Conservation (phyloP, 2,797 vertebrate genomes). For the Pachyuromys duprasi region DNA sequence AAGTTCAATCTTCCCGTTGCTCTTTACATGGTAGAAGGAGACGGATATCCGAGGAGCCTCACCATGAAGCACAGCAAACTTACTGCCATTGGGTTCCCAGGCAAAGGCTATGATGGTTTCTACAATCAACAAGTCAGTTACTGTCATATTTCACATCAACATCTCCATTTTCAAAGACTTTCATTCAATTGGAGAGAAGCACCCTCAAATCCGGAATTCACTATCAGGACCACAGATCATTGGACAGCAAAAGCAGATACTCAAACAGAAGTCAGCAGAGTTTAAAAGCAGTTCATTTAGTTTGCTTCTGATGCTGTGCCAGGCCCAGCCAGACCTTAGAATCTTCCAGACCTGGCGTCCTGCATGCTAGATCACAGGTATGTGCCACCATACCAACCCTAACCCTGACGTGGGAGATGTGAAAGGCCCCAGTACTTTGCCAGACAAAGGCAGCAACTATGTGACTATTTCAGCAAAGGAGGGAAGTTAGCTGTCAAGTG, state of each 20-base stretch:
- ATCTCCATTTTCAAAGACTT: background rate
- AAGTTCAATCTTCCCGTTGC: slow-evolving; percentile 98
- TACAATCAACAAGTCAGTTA: slow-evolving; percentile 74
- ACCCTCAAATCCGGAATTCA: background rate
- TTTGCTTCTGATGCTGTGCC: background rate
- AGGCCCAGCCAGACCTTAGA: background rate
- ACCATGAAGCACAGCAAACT: slow-evolving; percentile 97
- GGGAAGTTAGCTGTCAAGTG: background rate
- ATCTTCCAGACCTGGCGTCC: background rate
- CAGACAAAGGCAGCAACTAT: background rate
- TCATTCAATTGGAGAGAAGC: background rate
- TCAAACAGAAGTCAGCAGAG: background rate
- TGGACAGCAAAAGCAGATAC: background rate
- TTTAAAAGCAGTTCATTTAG: background rate
- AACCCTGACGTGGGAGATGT: too few relatives aligned
- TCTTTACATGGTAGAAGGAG: slow-evolving; percentile 99
- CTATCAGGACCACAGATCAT: background rate
- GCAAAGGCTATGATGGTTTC: slow-evolving; percentile 99
- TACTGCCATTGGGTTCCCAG: slow-evolving; percentile 99
- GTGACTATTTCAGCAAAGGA: too few relatives aligned
- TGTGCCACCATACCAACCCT: too few relatives aligned
- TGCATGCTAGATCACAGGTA: background rate
- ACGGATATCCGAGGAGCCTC: slow-evolving; percentile 95
- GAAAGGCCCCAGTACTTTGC: background rate
- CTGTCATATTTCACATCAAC: too few relatives aligned